Evolutionary conservation across 2,113 vertebrate genomes (phyloP).

Genomic region (Motacilla tschutschensis): DNA sequence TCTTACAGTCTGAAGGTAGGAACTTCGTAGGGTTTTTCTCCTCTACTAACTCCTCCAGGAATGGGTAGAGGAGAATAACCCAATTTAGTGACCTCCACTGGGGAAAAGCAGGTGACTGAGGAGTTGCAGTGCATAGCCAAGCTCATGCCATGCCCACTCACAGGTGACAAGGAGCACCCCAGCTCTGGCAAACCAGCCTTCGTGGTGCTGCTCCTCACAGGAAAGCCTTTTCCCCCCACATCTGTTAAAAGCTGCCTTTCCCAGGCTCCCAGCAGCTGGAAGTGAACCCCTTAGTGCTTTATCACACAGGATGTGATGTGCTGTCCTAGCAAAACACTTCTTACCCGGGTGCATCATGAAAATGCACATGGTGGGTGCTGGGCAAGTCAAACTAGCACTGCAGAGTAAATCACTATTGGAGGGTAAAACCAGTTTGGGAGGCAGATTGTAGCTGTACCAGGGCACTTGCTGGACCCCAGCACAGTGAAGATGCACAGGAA

Average conservation of each 20-base stretch:
- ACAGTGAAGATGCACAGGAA: not conserved
- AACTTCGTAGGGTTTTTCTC: not conserved
- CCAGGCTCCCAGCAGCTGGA: not conserved
- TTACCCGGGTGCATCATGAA: not conserved
- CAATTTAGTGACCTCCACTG: no score
- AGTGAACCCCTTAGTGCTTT: not conserved
- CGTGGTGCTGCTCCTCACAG: not conserved
- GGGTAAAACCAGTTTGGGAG: not conserved
- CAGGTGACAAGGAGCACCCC: not conserved
- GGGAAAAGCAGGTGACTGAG: no score
- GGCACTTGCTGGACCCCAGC: not conserved
- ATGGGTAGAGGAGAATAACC: no score
- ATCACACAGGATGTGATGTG: not conserved
- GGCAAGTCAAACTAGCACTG: not conserved
- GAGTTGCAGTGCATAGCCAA: no score
- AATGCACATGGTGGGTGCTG: not conserved
- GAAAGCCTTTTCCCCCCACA: not conserved
- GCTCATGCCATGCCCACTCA: not conserved
- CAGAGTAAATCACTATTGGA: not conserved
- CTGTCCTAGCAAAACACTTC: not conserved
- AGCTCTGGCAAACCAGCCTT: not conserved
- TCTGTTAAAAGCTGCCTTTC: not conserved
- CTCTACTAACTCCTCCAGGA: no score
- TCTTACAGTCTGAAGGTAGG: not conserved
- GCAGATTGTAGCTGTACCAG: not conserved